Conservation (phyloP, 1,140 invertebrate genomes). For the Danaus plexippus region DNA sequence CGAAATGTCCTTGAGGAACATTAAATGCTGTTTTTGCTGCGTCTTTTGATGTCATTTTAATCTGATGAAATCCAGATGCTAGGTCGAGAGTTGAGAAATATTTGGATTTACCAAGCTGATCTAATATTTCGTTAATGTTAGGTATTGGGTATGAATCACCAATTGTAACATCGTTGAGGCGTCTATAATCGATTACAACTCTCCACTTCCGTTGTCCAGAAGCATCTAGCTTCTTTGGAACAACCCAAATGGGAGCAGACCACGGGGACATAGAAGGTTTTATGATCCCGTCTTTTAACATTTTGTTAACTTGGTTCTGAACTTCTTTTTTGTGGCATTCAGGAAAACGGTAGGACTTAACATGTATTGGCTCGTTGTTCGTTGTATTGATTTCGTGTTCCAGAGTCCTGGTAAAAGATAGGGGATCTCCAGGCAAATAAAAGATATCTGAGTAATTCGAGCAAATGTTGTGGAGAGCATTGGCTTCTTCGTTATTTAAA, state of each 20-base stretch:
- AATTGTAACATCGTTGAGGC: too few species aligned
- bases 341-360: too few species aligned
- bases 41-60: constrained; percentile 8
- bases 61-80: too few species aligned
- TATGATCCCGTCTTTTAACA: too few species aligned
- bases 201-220: constrained; percentile 3
- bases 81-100: constrained; percentile 60
- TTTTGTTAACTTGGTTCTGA: too few species aligned
- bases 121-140: too few species aligned
- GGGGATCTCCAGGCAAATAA: constrained; percentile 15
- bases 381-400: constrained; percentile 22
- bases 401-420: too few species aligned
- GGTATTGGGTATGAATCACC: too few species aligned
- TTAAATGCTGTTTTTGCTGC: constrained; percentile 41
- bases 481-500: constrained; percentile 24
- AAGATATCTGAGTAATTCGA: constrained; percentile 9
- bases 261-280: too few species aligned
- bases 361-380: constrained; percentile 20
- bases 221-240: constrained; percentile 4
- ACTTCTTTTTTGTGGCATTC: too few species aligned
- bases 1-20: constrained; percentile 40
- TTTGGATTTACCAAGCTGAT: constrained; percentile 17
- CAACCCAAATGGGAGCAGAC: too few species aligned
- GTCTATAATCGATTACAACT: constrained; percentile 3
- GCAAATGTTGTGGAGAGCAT: constrained; percentile 18